phyloP scores from a whole-genome alignment of 1,140 invertebrate species.

The Heliconius melpomene region DNA sequence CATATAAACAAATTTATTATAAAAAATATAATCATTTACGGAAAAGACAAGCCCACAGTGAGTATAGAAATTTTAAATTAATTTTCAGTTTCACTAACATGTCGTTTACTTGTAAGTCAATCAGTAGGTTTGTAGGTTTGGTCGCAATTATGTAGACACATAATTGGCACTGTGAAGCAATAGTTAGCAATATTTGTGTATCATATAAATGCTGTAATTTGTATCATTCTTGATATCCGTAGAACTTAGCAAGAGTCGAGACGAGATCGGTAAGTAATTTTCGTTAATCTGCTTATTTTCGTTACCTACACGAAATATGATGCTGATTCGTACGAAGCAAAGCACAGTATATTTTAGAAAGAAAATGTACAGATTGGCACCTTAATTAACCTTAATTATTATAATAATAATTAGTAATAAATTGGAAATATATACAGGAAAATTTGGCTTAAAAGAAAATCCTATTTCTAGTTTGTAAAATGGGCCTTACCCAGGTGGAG shows the following conservation, averaged over 20 bases:
- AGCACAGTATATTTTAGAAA: not conserved
- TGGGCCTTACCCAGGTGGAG: constrained; percentile 79
- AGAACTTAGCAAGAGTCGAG: constrained; percentile 61
- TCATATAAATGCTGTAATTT: not conserved
- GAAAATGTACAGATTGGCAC: not conserved
- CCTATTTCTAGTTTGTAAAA: constrained; percentile 80
- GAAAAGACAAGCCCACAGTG: constrained; percentile 19
- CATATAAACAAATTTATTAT: not conserved
- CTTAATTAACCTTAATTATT: not conserved
- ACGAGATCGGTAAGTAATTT: constrained; percentile 65
- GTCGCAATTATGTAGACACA: constrained; percentile 9
- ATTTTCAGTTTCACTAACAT: constrained; percentile 7
- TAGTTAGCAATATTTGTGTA: not conserved
- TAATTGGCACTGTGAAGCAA: constrained; percentile 15
- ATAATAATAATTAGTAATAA: not conserved
- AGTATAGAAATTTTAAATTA: constrained; percentile 18
- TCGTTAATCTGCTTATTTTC: constrained; percentile 22
- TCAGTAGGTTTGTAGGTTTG: not conserved
- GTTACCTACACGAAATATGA: constrained; percentile 27
- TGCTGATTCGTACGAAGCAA: constrained; percentile 9
- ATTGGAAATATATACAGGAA: not conserved
- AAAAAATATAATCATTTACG: not conserved
- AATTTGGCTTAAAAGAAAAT: not conserved
- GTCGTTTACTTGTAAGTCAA: constrained; percentile 7
- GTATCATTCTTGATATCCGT: constrained; percentile 47